Conservation (phyloP, 30 jellyfish, hydroid and myxozoan species). For the Phacellophora camtschatica region DNA sequence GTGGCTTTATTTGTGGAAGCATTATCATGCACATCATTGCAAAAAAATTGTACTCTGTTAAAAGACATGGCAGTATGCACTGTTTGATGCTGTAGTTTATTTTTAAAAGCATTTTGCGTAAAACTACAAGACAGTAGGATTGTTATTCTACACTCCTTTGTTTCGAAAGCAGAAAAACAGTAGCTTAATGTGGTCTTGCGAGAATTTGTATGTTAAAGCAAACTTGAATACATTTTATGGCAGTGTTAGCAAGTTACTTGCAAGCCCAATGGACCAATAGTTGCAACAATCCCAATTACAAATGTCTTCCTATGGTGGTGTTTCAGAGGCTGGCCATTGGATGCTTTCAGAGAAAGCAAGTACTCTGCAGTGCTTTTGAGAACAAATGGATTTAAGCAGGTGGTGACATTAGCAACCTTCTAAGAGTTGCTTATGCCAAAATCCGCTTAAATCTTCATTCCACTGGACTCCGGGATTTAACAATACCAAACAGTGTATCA, state of each 20-base stretch:
- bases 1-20: not conserved
- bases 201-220: conserved; percentile 9
- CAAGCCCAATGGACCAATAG: not conserved
- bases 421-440: not conserved
- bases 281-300: not conserved
- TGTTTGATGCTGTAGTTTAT: conserved; percentile 33
- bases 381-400: too few relatives aligned
- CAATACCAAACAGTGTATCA: not conserved
- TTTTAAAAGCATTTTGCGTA: conserved; percentile 22
- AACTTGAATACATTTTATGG: not conserved
- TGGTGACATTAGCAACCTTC: too few relatives aligned
- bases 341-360: conserved; percentile 2
- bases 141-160: conserved; percentile 2
- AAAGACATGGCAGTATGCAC: conserved; percentile 35
- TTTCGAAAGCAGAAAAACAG: conserved; percentile 21
- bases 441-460: conserved; percentile 4
- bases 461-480: conserved; percentile 2
- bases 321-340: conserved; percentile 19
- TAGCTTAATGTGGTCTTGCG: conserved; percentile 39
- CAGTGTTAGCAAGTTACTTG: not conserved
- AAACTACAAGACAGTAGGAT: conserved; percentile 24
- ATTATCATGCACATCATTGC: not conserved
- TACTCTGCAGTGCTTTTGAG: conserved; percentile 20
- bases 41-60: not conserved
- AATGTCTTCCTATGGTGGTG: not conserved